Base-by-base conservation (phyloP, 64 coral and sea anemone genomes). In the Stichodactyla helianthus region DNA sequence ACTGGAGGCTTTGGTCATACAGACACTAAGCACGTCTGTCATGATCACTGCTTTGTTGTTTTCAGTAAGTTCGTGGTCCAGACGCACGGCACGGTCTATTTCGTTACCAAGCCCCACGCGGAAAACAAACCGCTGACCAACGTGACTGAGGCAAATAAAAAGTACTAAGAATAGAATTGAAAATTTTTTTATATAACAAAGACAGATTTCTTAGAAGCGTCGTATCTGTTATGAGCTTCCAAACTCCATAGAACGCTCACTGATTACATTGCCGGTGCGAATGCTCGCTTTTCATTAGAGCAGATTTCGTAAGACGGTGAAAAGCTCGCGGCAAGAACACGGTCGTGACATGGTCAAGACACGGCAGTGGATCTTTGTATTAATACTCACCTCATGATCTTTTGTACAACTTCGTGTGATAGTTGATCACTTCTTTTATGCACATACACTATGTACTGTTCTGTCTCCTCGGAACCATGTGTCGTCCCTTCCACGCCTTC, bases 351-450 rank as follows among this genome's bases (percentile, higher is more conserved):
- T 3, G 35, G 35, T 1, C 0, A 44, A 44, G 1, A 3, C 35
- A 44, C 35, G 1, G 35, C 35, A 44, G 35, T 44, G 35, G 35
- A 44, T 44, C 35, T 7, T 28, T 9, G 68, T 53, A 17, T 81
- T 51, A 6, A 4, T 13, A 59, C 81, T 50, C 83, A 98, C 96
- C 96, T 98, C 16, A 98, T 79, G 2, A 98, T 86, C 86, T 89
- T 98, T 84, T 94, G 95, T 5, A 98, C 95, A 85, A 98, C 76
- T 63, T 94, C 92, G 68, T 94, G 95, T 31, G 95, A 84, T 58
- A 87, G 89, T 52, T 94, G 93, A n/a, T 91, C 87, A 35, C 77
- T 90, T 77, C 93, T 51, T 77, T 94, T 92, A 51, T 98, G 95
- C 53, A 94, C 86, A 85, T 94, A 98, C 44, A 98, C 56, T 17